Evolutionary conservation across 2,113 vertebrate genomes (phyloP), one percentile per base, ranked within the genome.

Genomic region (Pyrgilauda ruficollis): DNA sequence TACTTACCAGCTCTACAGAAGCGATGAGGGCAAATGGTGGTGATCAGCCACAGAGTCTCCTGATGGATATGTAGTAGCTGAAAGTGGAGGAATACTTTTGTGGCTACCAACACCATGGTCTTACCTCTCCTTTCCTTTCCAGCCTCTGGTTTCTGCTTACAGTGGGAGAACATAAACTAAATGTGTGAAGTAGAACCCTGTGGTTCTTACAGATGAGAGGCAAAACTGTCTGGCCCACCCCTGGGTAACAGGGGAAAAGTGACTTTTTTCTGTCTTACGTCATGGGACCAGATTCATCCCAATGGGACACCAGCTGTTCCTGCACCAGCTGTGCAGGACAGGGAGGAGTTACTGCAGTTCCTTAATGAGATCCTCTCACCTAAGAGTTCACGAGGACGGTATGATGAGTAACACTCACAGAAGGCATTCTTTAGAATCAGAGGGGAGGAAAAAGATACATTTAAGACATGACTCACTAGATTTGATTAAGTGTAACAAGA

Each of bases 301-400:
- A 22, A 20, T 7, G 15, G n/a, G 16, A 59, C 15, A 8, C 5
- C 31, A 81, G 31, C 8, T 41, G 18, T 24, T 79, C 26, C 6
- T 4, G 66, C 43, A 31, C 31, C 56, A 58, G 56, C 56, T 49
- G 39, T 3, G 0, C 56, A 56, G 17, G 22, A 35, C 19, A 56
- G 33, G 13, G 26, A 75, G 61, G 52, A 63, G 15, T 37, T 79
- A 21, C 6, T 87, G 75, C 31, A 59, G 17, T 21, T 79, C 62
- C 69, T 73, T 30, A 15, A 11, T 1, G 2, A 52, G 27, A 79
- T 55, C 0, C 0, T 70, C 52, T 90, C 47, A 59, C 21, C 21
- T n/a, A 26, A 8, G 21, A 47, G 26, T 56, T 88, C 39, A 41
- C 9, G 1, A 19, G 43, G 35, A 49, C 15, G 18, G 3, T 22